Evolutionary conservation across 2,113 vertebrate genomes (phyloP), one percentile per base, ranked within the genome.

Genomic region (Rostratula benghalensis): DNA sequence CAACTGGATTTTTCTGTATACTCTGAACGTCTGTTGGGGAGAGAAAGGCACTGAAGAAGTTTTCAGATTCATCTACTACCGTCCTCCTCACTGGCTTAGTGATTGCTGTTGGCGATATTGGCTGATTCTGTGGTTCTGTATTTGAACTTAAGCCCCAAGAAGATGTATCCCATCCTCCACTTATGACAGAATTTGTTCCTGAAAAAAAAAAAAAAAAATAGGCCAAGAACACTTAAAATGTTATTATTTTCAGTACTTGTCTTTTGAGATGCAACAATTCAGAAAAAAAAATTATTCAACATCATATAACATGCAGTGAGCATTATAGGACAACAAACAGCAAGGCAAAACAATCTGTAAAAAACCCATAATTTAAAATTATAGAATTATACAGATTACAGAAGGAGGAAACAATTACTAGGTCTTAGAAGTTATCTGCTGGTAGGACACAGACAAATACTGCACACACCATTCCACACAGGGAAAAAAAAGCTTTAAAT

Each of bases 11-110:
- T 96, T 98, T 98, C 84, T 98, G 97, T 78, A 98, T 96, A 33
- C 89, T 96, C 85, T 98, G 99, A 39, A 93, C 97, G 0, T 99
- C 99, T 27, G 97, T 94, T 1, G 98, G 95, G 43, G 98, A 94
- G 71, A 99, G 98, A 97, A 99, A 99, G 98, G 98, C 98, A 99
- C 98, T 99, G 94, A 99, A 99, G 98, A 99, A 99, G 95, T 97
- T 99, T 89, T 99, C 99, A 1, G 99, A 99, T 92, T 99, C 99
- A 95, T 99, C 99, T 48, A 99, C 98, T 18, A 99, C 98, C 0
- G 98, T 99, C 89, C 99, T 98, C 81, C 98, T 99, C 86, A 99
- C 99, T 0, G 99, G 99, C 60, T 98, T 99, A n/a, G 99, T 99
- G 63, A 99, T 99, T 88, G 99, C 99, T 94, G 98, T 98, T 19